phyloP scores from a whole-genome alignment of 2,113 vertebrate genomes.

The Pyrgilauda ruficollis region DNA sequence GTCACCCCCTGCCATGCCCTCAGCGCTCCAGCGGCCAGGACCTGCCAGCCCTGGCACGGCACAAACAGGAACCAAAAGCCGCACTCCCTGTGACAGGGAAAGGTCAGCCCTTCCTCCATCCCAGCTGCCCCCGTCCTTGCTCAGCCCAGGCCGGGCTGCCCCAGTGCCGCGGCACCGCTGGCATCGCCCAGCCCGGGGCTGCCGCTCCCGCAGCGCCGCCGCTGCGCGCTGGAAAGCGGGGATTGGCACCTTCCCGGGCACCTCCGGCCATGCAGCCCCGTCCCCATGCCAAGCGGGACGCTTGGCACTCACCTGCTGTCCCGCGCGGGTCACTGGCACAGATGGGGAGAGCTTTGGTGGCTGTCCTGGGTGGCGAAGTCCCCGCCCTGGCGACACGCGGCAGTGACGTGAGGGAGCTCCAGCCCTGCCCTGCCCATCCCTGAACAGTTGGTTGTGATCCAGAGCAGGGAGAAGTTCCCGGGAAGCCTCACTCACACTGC shows the following conservation, averaged over 20 bases:
- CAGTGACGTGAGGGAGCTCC: not conserved
- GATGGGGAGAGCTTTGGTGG: not conserved
- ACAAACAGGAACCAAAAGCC: not conserved
- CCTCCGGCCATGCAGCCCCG: rapidly evolving
- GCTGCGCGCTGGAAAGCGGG: rapidly evolving
- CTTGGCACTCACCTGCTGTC: not conserved
- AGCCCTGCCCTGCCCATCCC: not conserved
- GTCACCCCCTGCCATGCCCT: not conserved
- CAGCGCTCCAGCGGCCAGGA: not conserved
- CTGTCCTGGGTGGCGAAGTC: not conserved
- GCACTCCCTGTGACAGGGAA: not conserved
- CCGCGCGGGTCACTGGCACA: not conserved
- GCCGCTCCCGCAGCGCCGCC: not conserved
- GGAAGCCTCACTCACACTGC: rapidly evolving
- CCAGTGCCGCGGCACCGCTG: not conserved
- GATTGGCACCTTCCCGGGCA: not conserved
- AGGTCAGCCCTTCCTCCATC: not conserved
- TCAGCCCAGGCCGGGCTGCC: not conserved
- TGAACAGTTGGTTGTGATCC: not conserved
- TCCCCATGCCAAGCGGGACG: not conserved
- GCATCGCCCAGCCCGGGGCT: not conserved
- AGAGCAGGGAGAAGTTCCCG: not conserved
- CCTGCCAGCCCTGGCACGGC: not conserved
- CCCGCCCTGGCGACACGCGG: not conserved
- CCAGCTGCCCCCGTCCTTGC: not conserved